Conservation (phyloP, 2,888 invertebrate genomes). For the Lepidocyrtinus sp. region DNA sequence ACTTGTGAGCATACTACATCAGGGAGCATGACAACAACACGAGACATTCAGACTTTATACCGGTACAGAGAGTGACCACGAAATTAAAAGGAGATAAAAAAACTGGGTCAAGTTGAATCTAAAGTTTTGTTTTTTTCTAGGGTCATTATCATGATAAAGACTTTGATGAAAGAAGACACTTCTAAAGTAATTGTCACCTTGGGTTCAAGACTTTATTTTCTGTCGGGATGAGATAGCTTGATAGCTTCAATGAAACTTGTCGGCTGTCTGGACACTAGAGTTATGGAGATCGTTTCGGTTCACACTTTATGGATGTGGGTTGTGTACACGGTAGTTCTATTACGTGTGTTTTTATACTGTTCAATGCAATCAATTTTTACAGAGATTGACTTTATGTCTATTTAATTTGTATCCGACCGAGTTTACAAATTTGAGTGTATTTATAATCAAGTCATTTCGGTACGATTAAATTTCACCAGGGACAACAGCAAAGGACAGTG, state of each 20-base stretch:
- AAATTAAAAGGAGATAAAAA: too few species aligned
- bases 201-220: not conserved
- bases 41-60: too few species aligned
- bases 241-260: too few species aligned
- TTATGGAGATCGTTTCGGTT: constrained; percentile 13
- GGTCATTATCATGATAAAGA: not conserved
- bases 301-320: not conserved
- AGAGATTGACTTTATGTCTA: not conserved
- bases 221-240: not conserved
- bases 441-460: not conserved
- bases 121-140: not conserved
- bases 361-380: too few species aligned
- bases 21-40: constrained; percentile 40
- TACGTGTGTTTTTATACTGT: too few species aligned
- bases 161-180: not conserved
- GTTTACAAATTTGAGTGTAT: not conserved
- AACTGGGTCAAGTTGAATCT: constrained; percentile 37
- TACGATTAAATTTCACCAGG: too few species aligned
- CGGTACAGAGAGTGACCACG: too few species aligned
- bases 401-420: not conserved
- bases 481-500: too few species aligned
- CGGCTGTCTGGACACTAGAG: constrained; percentile 7
- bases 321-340: not conserved
- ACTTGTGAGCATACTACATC: not conserved
- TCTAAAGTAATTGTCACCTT: constrained; percentile 13